These are phyloP conservation scores for Glandiceps talaboti DNA, from an alignment of 53 echinoderm and acorn worm species.

Conservation along the genomic window DNA sequence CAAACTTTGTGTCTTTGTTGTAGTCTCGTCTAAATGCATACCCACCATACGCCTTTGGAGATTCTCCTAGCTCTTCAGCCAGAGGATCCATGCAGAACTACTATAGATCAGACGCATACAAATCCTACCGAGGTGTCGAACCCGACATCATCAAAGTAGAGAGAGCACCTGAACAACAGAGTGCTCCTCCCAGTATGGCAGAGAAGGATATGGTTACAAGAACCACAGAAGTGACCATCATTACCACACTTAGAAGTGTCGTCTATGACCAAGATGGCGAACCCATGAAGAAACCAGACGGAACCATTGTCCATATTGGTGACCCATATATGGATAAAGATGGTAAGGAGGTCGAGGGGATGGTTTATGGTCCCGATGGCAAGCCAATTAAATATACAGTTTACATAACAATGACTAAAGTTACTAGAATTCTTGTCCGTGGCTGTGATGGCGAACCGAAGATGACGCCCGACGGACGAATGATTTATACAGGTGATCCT, in stretches of 20 bases:
- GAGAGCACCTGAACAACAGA: neutral
- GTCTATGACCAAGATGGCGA: neutral
- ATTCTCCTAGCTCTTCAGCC: neutral
- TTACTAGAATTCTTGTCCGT: neutral
- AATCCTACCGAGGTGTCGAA: neutral
- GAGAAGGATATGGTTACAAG: neutral
- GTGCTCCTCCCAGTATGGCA: neutral
- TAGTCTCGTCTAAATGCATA: no score
- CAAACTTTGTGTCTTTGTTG: no score
- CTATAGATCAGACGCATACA: neutral
- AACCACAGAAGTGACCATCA: neutral
- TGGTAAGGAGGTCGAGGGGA: conserved; percentile 40
- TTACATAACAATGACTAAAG: neutral
- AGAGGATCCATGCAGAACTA: neutral
- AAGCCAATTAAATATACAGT: conserved; percentile 11
- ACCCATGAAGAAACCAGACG: conserved; percentile 37
- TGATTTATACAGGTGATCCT: conserved; percentile 31
- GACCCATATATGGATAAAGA: conserved; percentile 50
- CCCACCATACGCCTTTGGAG: no score
- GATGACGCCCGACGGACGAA: conserved; percentile 37
- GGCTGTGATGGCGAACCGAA: conserved; percentile 3
- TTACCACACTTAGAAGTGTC: neutral
- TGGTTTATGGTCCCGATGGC: conserved; percentile 55
- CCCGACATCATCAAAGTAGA: neutral
- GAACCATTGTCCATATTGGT: conserved; percentile 26